Base-by-base conservation (phyloP, 2,113 vertebrate species). In the Fregetta grallaria region DNA sequence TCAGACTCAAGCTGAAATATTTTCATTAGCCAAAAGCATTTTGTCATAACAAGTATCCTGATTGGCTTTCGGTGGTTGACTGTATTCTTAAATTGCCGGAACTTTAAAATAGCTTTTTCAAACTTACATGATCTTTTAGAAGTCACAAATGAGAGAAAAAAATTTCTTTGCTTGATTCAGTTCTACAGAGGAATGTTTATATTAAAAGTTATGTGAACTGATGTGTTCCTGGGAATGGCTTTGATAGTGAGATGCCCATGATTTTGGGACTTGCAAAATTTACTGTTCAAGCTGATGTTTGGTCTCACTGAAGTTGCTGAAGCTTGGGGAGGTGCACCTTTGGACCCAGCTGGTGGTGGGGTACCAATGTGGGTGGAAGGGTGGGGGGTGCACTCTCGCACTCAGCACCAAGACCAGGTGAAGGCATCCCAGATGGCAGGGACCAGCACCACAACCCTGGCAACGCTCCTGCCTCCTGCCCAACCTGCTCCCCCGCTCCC, bases 401-500 rank as follows among this genome's bases (percentile, higher is more conserved):
- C 30, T 42, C 21, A 22, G 22, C 21, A 45, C 25, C 4, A 16
- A 74, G 59, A 77, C 4, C 25, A 55, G 19, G 15, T 38, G 15
- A 32, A 70, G 34, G 22, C 26, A 56, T 50, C 22, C 26, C 19
- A n/a, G 11, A 26, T 10, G 26, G 27, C 32, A 55, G 56, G 42
- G 67, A 75, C 23, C 34, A 75, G 79, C 86, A 62, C 34, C 23
- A 34, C 36, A 44, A 3, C 5, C 67, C n/a, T 36, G 49, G 49
- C 40, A 65, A 40, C 29, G 32, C n/a, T 70, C 14, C 76, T 74
- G 45, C 47, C 30, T 81, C 40, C 45, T 74, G 50, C 15, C 30
- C 61, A 70, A 6, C 6, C 27, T 18, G 4, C 0, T 0, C 8
- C 11, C 22, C 10, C 4, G 12, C 4, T 9, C 16, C 7, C 4